Conservation (phyloP, 2,113 vertebrate genomes). For the Galemys pyrenaicus region DNA sequence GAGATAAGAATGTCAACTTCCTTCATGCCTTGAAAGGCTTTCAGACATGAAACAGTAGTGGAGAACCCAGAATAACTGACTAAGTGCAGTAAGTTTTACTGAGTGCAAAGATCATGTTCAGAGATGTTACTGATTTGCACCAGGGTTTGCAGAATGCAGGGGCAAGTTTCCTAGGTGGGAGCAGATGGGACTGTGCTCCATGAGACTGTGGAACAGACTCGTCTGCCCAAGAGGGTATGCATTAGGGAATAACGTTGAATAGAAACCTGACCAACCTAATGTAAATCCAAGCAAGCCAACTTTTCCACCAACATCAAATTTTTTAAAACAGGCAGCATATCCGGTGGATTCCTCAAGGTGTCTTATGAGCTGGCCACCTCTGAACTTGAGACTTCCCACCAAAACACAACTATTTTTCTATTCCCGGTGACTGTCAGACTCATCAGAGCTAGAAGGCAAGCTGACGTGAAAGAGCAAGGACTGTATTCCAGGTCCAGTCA, state of each 20-base stretch:
- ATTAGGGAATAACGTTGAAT: not conserved
- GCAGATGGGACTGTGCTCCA: not conserved
- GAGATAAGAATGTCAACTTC: not conserved
- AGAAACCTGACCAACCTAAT: not conserved
- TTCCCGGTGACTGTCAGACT: not conserved
- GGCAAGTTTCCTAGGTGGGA: not conserved
- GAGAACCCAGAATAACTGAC: not conserved
- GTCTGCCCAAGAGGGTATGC: not conserved
- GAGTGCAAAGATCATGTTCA: not conserved
- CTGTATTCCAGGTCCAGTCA: not conserved
- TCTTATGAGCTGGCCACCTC: not conserved
- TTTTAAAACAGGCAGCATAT: not conserved
- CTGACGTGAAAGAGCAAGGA: not conserved
- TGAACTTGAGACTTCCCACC: not conserved
- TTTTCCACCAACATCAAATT: not conserved
- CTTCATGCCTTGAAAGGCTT: not conserved
- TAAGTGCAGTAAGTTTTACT: too few species aligned
- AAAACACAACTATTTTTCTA: not conserved
- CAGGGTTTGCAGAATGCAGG: not conserved
- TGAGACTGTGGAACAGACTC: not conserved
- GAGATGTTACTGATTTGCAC: not conserved
- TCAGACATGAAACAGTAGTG: not conserved
- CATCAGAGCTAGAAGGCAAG: not conserved
- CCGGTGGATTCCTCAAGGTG: not conserved
- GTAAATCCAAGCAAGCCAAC: not conserved